These are phyloP conservation scores for Acanthaster planci DNA, from an alignment of 35 echinoderm and acorn worm species.

Conservation along the genomic window DNA sequence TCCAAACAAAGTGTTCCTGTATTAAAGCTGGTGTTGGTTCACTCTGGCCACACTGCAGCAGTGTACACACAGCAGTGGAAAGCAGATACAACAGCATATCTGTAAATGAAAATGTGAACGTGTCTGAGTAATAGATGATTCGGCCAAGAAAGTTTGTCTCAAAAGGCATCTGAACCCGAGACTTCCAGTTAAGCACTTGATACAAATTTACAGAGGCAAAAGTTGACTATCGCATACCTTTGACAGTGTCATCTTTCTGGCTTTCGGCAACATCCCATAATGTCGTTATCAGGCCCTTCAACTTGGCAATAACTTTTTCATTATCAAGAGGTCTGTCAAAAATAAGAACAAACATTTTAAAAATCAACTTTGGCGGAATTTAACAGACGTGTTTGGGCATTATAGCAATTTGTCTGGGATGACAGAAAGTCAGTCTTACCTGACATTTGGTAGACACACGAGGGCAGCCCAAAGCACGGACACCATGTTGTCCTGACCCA, in stretches of 20 bases:
- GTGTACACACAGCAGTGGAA: constrained; percentile 22
- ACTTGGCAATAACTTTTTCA: neutral
- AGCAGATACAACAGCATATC: constrained; percentile 45
- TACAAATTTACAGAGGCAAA: no score
- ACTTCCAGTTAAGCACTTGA: no score
- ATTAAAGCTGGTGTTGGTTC: neutral
- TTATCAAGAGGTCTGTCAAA: constrained; percentile 3
- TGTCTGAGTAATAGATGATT: no score
- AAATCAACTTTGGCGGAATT: no score
- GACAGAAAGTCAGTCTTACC: constrained; percentile 43
- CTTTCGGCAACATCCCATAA: neutral
- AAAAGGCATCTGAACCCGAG: no score
- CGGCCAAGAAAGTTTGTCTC: no score
- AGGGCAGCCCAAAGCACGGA: constrained; percentile 49
- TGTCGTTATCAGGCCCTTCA: neutral
- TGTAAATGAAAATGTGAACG: constrained; percentile 11
- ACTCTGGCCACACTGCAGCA: constrained; percentile 11
- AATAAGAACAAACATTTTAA: neutral
- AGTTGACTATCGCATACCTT: neutral
- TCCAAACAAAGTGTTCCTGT: constrained; percentile 3
- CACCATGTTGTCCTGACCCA: constrained; percentile 16
- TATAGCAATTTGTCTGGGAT: no score
- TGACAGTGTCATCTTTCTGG: neutral
- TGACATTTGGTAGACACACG: constrained; percentile 57
- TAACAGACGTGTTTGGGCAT: no score